Evolutionary conservation across 2,888 invertebrate genomes (phyloP), one percentile per base, ranked within the genome.

Genomic region (Penaeus monodon): DNA sequence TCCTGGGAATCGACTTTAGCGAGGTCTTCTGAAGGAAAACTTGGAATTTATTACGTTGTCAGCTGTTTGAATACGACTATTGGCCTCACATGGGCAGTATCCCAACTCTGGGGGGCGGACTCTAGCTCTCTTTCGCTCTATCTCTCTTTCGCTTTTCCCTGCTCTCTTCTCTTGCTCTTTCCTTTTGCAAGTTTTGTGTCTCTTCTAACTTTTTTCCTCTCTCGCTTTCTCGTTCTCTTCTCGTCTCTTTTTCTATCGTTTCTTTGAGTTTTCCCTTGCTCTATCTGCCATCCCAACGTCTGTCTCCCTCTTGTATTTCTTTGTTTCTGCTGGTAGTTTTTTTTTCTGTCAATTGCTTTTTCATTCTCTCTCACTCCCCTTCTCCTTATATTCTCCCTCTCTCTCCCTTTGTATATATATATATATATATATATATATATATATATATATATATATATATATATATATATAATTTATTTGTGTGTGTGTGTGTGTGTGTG

Each of bases 41-140:
- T 65, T 66, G 33, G 81, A 81, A 81, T 81, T 81, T 81, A 81
- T 81, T 81, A 68, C 81, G 33, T 29, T 80, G 80, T 81, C 81
- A 66, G 68, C 29, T 38, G 81, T 81, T 68, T 81, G 81, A 81
- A 66, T 81, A 68, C 68, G 81, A 68, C 81, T 68, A 81, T 81
- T 68, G 81, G 66, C 68, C 81, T 66, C 65, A 38, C 81, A 68
- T 38, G 79, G 79, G 79, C 79, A 57, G 79, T 79, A 79, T 49
- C 79, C 63, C 27, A 29, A 29, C 79, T 57, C 22, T 63, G 63
- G 49, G n/a, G 57, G 38, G 20, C 81, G 22, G 38, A 27, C 81
- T 68, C 66, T 49, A 27, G n/a, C 66, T 81, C 81, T 81, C 81
- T 81, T 66, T 81, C 81, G 38, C 81, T 81, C 81, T 81, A 38